Evolutionary conservation across 2,113 vertebrate species (phyloP), one percentile per base, ranked within the genome.

Genomic region (Donacobius atricapilla): DNA sequence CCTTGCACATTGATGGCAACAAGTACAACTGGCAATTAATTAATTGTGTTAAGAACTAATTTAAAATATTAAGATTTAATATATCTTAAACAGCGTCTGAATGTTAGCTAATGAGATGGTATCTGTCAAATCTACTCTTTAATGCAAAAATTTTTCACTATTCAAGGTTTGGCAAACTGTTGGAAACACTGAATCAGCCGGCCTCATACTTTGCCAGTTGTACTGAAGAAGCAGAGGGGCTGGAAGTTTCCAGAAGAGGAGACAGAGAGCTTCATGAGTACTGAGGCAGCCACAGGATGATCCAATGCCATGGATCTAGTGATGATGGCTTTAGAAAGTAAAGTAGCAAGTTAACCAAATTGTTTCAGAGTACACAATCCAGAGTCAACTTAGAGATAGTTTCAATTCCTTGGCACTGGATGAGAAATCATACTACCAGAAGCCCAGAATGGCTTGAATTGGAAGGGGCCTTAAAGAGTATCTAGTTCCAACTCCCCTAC

Each of bases 1-100:
- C 31, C 13, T 79, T 54, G 5, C 14, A 48, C 11, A 18, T 13
- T 54, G 13, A 19, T 1, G 0, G 11, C 35, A 87, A 63, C 0
- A 0, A 2, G 5, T 33, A 4, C 50, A 87, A 89, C 54, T 42
- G 33, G 12, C 0, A 9, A 48, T 56, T 75, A 9, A 48, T 56
- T 75, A 58, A 53, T n/a, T 6, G 2, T 56, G 4, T 51, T 56
- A 60, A 28, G 19, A 80, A 61, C 20, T 22, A 30, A 15, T 37
- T 51, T 15, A 61, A 30, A 85, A 58, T 13, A 53, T 4, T 28
- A 39, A 54, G 22, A 4, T 44, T 40, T 66, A 82, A 50, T 31
- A 17, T 40, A 11, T 44, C 28, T 51, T 42, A 50, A 76, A 44
- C 0, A 3, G 9, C 35, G 3, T 35, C 45, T 30, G 33, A 50